Evolutionary conservation across 2,797 vertebrate genomes (phyloP).

Genomic region (Ispidina picta): DNA sequence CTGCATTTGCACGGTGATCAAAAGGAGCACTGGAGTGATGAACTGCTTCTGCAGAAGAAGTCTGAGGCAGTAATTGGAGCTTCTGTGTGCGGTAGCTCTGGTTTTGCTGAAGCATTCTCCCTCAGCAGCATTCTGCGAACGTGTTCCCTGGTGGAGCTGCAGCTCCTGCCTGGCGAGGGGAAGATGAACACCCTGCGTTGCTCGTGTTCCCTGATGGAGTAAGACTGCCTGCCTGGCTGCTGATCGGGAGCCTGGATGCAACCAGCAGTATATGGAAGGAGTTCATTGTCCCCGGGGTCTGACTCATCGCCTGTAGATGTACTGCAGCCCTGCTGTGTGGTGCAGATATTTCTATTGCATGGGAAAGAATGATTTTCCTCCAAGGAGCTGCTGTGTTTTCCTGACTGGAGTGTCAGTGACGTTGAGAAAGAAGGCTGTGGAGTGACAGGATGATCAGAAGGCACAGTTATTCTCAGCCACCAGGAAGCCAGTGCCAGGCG

Average conservation of each 20-base stretch:
- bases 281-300: constrained; percentile 75
- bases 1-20: constrained; percentile 71
- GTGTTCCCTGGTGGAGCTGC: constrained; percentile 44
- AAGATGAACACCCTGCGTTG: constrained; percentile 41
- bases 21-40: constrained; percentile 73
- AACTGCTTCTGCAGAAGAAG: constrained; percentile 70
- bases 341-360: constrained; percentile 69
- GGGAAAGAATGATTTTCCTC: constrained; percentile 56
- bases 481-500: constrained; percentile 49
- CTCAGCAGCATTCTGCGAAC: constrained; percentile 37
- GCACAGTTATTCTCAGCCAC: constrained; percentile 35
- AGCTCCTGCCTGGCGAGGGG: constrained; percentile 58
- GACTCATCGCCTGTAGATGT: constrained; percentile 80
- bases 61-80: constrained; percentile 71
- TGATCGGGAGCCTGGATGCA: constrained; percentile 65
- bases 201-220: constrained; percentile 57
- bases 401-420: constrained; percentile 1
- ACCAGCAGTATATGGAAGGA: constrained; percentile 64
- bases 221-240: constrained; percentile 53
- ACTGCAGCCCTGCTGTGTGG: constrained; percentile 72
- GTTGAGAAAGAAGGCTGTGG: constrained; percentile 45
- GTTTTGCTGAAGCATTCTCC: constrained; percentile 62
- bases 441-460: constrained; percentile 60
- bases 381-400: constrained; percentile 48
- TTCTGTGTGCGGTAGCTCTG: constrained; percentile 64